Base-by-base conservation (phyloP, 2,113 vertebrate genomes). In the Azemiops feae region DNA sequence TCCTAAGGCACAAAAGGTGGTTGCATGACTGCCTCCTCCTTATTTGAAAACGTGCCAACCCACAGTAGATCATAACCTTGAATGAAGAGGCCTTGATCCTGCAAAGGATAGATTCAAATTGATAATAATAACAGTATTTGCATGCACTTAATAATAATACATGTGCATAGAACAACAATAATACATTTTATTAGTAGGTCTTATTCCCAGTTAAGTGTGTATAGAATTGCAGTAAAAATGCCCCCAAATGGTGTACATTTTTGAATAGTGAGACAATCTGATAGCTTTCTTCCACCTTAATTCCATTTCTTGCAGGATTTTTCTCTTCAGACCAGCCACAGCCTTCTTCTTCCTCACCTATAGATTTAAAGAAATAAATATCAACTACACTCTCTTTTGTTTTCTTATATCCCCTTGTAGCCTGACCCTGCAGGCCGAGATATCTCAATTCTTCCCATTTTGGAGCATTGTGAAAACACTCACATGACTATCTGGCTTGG, bases 401-500 rank as follows among this genome's bases (percentile, higher is more conserved):
- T 69, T 74, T 96, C 88, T 95, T 95, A 95, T 95, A 4, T 96
- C 2, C 94, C 85, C 94, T 91, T 95, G 93, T 97, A 99, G 99
- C 98, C 99, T 10, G 99, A 99, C 95, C 99, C 99, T 94, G 98
- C 99, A 9, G 99, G 99, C 93, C 98, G 98, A 96, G 99, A 99
- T 94, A 98, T 99, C 92, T 98, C 99, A 95, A 99, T 99, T 97
- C 99, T 98, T 94, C 99, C 99, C 0, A 99, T 99, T 95, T 95
- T 99, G 98, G 99, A 99, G 97, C 99, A 99, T 98, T 99, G 99
- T 92, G 99, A 99, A 96, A 99, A 99, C 97, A 99, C 98, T 91
- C 99, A 99, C 97, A 99, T 99, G 99, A 99, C 98, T 96, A 99
- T 99, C 98, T 99, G 99, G 99, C 98, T 99, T 88, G 99, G 99